These are phyloP conservation scores for Glareola pratincola DNA, from an alignment of 2,113 vertebrate genomes.

Conservation along the genomic window DNA sequence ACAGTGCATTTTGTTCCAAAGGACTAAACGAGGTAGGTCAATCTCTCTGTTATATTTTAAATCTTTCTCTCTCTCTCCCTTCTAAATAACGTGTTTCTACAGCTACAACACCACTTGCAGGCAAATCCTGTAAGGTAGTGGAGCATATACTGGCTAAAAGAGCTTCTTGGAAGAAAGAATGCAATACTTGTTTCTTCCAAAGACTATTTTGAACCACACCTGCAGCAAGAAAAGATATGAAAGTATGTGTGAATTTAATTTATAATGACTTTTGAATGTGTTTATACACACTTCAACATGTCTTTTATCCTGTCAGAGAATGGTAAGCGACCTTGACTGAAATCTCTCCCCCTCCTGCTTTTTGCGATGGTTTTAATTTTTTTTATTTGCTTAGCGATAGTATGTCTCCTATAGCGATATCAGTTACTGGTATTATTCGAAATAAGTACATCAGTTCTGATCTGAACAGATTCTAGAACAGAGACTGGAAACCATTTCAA, in stretches of 20 bases:
- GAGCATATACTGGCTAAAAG: neutral
- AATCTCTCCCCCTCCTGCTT: neutral
- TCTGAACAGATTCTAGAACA: neutral
- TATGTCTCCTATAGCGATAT: neutral
- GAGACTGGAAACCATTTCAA: neutral
- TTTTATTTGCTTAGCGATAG: neutral
- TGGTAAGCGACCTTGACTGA: neutral
- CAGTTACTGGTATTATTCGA: neutral
- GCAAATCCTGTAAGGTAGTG: neutral
- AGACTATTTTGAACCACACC: neutral
- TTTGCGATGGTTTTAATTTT: neutral
- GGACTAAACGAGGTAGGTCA: conserved; percentile 60
- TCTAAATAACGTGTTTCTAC: neutral
- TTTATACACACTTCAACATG: neutral
- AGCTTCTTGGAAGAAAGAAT: neutral
- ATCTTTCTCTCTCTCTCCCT: neutral
- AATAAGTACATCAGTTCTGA: neutral
- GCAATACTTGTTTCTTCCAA: neutral
- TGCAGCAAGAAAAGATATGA: neutral
- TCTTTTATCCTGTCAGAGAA: neutral
- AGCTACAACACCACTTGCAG: neutral
- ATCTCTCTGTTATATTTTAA: neutral
- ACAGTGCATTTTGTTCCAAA: neutral
- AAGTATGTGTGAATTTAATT: neutral
- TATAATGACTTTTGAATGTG: neutral